phyloP scores from a whole-genome alignment of 1,140 invertebrate species.

The Subanguina moxae region DNA sequence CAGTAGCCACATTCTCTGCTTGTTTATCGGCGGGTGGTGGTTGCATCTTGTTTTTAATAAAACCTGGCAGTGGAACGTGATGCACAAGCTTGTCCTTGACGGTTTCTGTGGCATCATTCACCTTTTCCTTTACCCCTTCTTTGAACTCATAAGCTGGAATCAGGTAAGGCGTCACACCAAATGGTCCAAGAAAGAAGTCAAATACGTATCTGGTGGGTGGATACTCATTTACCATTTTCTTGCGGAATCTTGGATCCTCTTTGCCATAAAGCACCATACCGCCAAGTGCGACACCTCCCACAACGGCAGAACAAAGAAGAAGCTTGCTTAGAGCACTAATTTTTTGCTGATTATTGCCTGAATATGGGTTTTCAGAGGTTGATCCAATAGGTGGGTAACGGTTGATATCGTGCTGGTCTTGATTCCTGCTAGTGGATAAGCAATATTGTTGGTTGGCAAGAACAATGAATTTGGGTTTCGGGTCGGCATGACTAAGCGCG shows the following conservation, averaged over 20 bases:
- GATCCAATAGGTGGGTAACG: too few species aligned
- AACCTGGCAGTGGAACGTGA: background rate
- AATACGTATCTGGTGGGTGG: background rate
- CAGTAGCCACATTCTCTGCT: background rate
- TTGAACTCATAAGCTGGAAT: conserved; percentile 4
- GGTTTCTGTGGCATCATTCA: background rate
- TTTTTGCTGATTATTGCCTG: too few species aligned
- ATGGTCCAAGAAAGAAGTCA: conserved; percentile 3
- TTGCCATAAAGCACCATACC: background rate
- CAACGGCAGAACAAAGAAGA: too few species aligned
- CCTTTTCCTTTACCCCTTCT: background rate
- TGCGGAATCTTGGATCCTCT: background rate
- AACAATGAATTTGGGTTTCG: too few species aligned
- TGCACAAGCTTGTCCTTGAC: background rate
- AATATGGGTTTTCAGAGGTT: too few species aligned
- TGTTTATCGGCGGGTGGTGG: background rate
- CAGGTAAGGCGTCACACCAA: background rate
- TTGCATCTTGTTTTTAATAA: background rate
- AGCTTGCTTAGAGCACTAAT: too few species aligned
- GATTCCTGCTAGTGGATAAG: too few species aligned
- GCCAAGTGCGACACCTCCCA: background rate
- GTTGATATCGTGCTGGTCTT: too few species aligned
- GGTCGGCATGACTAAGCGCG: too few species aligned
- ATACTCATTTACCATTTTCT: background rate
- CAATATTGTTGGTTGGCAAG: too few species aligned